Base-by-base conservation (phyloP, 2,113 vertebrate genomes). In the Trematocara variabile region DNA sequence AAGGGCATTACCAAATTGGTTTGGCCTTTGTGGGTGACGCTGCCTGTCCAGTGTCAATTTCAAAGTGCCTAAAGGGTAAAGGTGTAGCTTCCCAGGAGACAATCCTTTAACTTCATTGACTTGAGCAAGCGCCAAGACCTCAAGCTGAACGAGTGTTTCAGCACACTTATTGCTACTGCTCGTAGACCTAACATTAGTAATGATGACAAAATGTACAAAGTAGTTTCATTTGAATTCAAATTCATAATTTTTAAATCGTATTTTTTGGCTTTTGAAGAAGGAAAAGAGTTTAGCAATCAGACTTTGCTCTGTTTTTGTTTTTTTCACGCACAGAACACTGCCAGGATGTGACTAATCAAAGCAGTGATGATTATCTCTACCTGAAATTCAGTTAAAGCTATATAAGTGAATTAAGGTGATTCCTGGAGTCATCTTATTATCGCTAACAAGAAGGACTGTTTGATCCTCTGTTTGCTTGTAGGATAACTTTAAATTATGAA, bases 71-170 rank as follows among this genome's bases (percentile, higher is more conserved):
- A 30, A 68, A 84, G 81, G 81, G 73, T 5, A 22, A 79, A 75
- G 12, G 86, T 82, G 54, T 80, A 4, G 50, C 63, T 91, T 91
- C 87, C 11, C 83, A 48, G 20, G 53, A 80, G 22, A 83, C 30
- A 86, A 63, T 83, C 8, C 28, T 65, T n/a, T n/a, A n/a, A n/a
- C n/a, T n/a, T n/a, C n/a, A n/a, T n/a, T n/a, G 81, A 89, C 30
- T 80, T 10, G 30, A 81, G 85, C 20, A 2, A 13, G 18, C 8
- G 18, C 25, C 18, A 6, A 3, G 28, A 54, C 52, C 48, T 68
- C 3, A 8, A 79, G 77, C 82, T 5, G 5, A 58, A 77, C 44
- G 22, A 84, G 46, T 68, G 63, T 44, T 65, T n/a, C 34, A 44
- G 84, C 9, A 30, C 48, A 83, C 41, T 6, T 48, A 18, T 46